Conservation (phyloP, 1,140 invertebrate species). For the Micrasema minimum region DNA sequence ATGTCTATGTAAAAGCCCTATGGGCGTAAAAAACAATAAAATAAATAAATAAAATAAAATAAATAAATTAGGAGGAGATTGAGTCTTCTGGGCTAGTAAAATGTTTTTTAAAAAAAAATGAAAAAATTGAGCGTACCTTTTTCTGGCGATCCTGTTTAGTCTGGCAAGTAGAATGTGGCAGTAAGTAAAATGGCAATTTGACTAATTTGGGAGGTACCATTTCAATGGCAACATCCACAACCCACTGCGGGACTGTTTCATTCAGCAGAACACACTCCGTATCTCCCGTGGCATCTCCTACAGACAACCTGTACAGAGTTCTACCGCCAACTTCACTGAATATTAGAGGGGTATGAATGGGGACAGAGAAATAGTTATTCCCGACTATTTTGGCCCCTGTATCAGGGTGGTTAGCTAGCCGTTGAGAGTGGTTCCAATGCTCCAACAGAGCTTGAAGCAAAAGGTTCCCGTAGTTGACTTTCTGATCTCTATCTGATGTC, state of each 20-base stretch:
- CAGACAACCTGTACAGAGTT: conserved; percentile 82
- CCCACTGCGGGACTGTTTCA: conserved; percentile 96
- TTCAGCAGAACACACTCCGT: conserved; percentile 92
- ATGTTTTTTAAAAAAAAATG: too few relatives aligned
- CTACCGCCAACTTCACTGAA: conserved; percentile 97
- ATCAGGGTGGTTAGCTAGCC: conserved; percentile 69
- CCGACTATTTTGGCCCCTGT: conserved; percentile 74
- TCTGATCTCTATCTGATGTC: conserved; percentile 85
- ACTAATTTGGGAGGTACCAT: conserved; percentile 96
- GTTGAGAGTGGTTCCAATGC: conserved; percentile 85
- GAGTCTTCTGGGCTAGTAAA: too few relatives aligned
- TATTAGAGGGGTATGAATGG: conserved; percentile 95
- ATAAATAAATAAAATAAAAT: too few relatives aligned
- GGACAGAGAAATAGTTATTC: conserved; percentile 91
- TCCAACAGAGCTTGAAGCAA: conserved; percentile 94
- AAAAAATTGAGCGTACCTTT: conserved; percentile 74
- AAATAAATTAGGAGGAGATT: too few relatives aligned
- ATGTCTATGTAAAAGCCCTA: too few relatives aligned
- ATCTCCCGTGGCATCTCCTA: conserved; percentile 94
- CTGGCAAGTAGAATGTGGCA: conserved; percentile 90
- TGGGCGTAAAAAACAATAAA: too few relatives aligned
- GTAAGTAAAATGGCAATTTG: conserved; percentile 97
- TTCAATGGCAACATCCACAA: conserved; percentile 93
- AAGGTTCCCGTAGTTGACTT: conserved; percentile 96
- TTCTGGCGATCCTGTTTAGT: conserved; percentile 89